Percentiles rank a stretch among this genome's conserved stretches.
These are phyloP conservation scores for Gobiocypris rarus DNA, from an alignment of 2,113 vertebrate genomes.

Conservation along the genomic window DNA sequence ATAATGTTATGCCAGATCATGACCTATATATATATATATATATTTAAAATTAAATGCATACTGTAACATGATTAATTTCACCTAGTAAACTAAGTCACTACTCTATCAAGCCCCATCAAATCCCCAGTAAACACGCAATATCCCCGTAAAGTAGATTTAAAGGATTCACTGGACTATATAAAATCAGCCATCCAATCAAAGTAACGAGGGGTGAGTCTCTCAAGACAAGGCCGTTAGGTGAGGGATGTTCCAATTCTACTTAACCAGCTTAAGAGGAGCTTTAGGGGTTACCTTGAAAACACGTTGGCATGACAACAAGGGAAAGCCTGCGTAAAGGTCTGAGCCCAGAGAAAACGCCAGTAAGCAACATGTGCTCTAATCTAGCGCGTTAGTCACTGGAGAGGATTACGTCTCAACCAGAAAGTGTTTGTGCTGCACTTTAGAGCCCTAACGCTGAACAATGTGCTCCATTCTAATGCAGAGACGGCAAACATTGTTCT, in stretches of 20 bases:
- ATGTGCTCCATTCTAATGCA: neutral
- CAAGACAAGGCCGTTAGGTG: slow-evolving; percentile 5
- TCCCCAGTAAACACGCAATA: slow-evolving; percentile 31
- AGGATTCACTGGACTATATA: neutral
- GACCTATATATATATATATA: no score
- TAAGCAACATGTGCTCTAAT: slow-evolving; percentile 38
- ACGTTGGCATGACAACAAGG: slow-evolving; percentile 21
- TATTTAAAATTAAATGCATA: neutral
- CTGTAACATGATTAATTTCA: neutral
- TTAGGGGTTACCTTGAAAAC: slow-evolving; percentile 50
- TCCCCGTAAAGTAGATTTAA: slow-evolving; percentile 32
- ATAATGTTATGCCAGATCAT: no score
- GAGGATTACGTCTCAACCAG: slow-evolving; percentile 11
- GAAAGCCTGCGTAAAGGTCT: slow-evolving; percentile 33
- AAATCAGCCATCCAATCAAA: neutral
- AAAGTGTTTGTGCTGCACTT: slow-evolving; percentile 24
- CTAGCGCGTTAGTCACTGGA: neutral
- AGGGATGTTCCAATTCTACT: slow-evolving; percentile 50
- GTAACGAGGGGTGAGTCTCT: slow-evolving; percentile 12
- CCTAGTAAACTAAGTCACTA: neutral
- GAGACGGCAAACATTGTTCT: slow-evolving; percentile 43
- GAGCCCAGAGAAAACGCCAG: slow-evolving; percentile 24
- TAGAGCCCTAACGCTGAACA: neutral
- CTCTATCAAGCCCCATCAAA: neutral
- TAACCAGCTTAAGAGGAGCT: slow-evolving; percentile 51